Evolutionary conservation across 2,797 vertebrate genomes (phyloP).

Genomic region (Tamandua tetradactyla): DNA sequence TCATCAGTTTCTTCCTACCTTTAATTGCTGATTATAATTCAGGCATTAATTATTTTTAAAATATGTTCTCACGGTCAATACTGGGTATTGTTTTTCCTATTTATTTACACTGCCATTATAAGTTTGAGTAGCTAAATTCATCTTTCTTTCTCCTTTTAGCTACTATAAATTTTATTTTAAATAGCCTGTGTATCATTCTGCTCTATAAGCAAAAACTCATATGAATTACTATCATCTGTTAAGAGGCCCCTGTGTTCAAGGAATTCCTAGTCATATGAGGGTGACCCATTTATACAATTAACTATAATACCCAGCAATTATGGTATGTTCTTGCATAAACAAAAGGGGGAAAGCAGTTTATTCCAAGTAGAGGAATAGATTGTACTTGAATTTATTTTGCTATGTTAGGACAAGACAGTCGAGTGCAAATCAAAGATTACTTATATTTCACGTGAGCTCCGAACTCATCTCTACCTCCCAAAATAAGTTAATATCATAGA

Average conservation of each 20-base stretch:
- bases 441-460: not conserved
- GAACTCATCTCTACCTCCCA: not conserved
- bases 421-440: not conserved
- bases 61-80: not conserved
- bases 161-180: not conserved
- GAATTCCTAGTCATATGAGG: not conserved
- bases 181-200: not conserved
- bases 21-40: not conserved
- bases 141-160: not conserved
- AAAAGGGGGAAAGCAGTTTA: not conserved
- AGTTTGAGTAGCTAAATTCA: not conserved
- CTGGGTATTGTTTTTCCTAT: not conserved
- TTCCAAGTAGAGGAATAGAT: not conserved
- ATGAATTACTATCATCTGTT: not conserved
- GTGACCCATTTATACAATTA: not conserved
- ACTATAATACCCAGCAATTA: not conserved
- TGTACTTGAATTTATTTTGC: not conserved
- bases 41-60: not conserved
- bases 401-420: not conserved
- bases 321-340: not conserved
- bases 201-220: not conserved
- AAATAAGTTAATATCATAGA: not conserved
- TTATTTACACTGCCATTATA: not conserved
- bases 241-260: not conserved
- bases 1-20: not conserved